phyloP scores from a whole-genome alignment of 2,888 invertebrate species.

The Drosophila pullipes region DNA sequence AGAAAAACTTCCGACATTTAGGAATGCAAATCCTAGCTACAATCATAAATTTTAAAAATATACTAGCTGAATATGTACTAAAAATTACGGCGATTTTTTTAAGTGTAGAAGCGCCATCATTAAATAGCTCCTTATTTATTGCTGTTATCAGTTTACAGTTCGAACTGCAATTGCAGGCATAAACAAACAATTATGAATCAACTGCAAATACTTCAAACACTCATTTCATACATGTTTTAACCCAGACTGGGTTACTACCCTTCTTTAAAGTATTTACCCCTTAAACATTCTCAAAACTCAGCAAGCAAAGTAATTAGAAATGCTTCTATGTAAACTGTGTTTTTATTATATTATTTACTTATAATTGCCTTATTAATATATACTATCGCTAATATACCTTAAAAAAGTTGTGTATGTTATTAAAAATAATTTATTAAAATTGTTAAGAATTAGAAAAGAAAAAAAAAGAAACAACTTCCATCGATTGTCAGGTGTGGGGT shows the following conservation, averaged over 20 bases:
- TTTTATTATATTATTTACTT: background rate
- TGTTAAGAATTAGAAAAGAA: slow-evolving; percentile 4
- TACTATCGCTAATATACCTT: background rate
- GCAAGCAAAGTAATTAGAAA: background rate
- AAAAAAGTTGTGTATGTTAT: background rate
- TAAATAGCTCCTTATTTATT: slow-evolving; percentile 27
- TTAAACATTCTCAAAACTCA: background rate
- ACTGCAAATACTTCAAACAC: background rate
- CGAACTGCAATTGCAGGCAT: slow-evolving; percentile 29
- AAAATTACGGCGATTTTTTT: no score
- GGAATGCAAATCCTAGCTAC: background rate
- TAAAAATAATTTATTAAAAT: background rate
- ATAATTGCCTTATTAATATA: background rate
- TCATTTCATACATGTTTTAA: background rate
- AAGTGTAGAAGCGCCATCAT: slow-evolving; percentile 43
- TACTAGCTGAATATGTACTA: background rate
- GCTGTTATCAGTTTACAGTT: slow-evolving; percentile 1
- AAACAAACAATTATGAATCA: slow-evolving; percentile 33
- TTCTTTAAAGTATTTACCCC: background rate
- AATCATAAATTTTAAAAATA: background rate
- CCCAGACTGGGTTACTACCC: background rate
- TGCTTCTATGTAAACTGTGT: background rate
- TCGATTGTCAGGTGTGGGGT: slow-evolving; percentile 90
- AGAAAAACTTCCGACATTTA: background rate
- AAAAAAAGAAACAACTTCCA: slow-evolving; percentile 18